These are phyloP conservation scores for Grapholita molesta DNA, from an alignment of 1,140 invertebrate species.

Conservation along the genomic window DNA sequence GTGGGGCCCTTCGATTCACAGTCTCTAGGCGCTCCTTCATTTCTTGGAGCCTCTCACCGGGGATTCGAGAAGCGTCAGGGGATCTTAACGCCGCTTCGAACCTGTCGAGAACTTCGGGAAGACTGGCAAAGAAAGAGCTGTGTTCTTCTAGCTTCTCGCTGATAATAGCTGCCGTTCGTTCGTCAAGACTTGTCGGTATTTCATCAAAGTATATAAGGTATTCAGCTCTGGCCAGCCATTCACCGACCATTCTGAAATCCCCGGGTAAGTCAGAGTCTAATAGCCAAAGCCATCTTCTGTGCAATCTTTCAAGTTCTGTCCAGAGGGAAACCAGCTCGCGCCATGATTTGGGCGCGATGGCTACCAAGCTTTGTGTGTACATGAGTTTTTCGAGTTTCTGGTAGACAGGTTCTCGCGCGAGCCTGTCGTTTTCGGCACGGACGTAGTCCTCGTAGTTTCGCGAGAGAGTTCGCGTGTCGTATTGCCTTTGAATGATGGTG, in stretches of 20 bases:
- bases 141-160: conserved; percentile 94
- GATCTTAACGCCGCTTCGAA: conserved; percentile 85
- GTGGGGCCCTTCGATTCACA: conserved; percentile 84
- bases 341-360: conserved; percentile 90
- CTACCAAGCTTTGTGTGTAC: conserved; percentile 87
- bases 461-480: conserved; percentile 82
- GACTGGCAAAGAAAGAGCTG: conserved; percentile 91
- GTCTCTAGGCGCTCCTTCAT: conserved; percentile 87
- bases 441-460: conserved; percentile 85
- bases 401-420: conserved; percentile 83
- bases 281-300: conserved; percentile 91
- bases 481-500: conserved; percentile 83
- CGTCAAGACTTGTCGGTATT: conserved; percentile 89
- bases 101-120: conserved; percentile 86
- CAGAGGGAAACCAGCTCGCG: conserved; percentile 86
- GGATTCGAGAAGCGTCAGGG: conserved; percentile 81
- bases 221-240: conserved; percentile 93
- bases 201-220: conserved; percentile 89
- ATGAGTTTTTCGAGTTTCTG: conserved; percentile 86
- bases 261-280: conserved; percentile 91
- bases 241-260: conserved; percentile 90
- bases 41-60: conserved; percentile 87
- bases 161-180: conserved; percentile 91
- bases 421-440: conserved; percentile 84
- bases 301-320: conserved; percentile 86